phyloP scores from a whole-genome alignment of 2,797 vertebrate species.

The Delichon dasypus region DNA sequence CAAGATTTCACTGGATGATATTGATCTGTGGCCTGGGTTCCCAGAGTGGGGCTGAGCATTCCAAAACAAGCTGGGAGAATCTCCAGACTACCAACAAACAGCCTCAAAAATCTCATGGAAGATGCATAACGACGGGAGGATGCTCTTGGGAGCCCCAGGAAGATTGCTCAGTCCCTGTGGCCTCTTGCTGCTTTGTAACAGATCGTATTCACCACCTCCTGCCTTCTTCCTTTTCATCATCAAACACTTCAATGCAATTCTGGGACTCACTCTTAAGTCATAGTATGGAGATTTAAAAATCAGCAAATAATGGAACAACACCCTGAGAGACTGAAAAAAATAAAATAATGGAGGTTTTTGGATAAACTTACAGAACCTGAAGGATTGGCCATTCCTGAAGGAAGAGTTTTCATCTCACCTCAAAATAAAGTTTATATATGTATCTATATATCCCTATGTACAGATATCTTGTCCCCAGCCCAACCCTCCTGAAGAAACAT shows the following conservation, averaged over 20 bases:
- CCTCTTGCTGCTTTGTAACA: background rate
- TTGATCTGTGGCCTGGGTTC: too few species aligned
- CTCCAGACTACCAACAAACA: background rate
- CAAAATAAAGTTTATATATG: background rate
- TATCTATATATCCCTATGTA: fast-evolving
- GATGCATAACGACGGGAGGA: fast-evolving
- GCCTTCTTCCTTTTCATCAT: background rate
- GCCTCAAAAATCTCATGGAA: background rate
- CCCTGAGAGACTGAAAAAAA: background rate
- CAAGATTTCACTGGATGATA: background rate
- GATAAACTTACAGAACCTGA: background rate
- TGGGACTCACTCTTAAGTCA: background rate
- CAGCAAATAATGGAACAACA: background rate
- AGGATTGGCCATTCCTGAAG: background rate
- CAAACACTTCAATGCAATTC: background rate
- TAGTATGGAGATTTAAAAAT: background rate
- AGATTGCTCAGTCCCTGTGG: background rate
- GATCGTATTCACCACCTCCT: background rate
- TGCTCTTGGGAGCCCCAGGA: background rate
- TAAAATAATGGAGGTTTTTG: background rate
- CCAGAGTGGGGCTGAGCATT: background rate
- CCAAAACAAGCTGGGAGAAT: background rate
- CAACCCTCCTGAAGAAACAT: background rate
- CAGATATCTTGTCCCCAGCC: background rate
- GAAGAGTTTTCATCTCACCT: background rate